Evolutionary conservation across 2,888 invertebrate genomes (phyloP), one percentile per base, ranked within the genome.

Genomic region (Macaria notata): DNA sequence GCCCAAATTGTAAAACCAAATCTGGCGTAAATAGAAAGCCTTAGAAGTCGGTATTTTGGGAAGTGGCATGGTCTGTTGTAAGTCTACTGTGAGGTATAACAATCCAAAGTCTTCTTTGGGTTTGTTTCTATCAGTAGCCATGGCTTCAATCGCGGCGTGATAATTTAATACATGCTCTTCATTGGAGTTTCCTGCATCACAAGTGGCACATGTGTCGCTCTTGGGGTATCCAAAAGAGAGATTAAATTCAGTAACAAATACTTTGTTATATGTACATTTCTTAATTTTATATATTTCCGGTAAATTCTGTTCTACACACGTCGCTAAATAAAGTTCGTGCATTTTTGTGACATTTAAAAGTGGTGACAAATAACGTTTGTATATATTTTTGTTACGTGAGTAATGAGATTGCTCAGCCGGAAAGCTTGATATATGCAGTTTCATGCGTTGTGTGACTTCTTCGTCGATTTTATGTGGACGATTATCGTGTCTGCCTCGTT

Each of bases 211-310:
- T 39, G 52, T 60, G 52, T 57, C 62, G 39, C 60, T 63, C 49
- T 48, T 47, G 8, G 46, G 46, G 46, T 46, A 46, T 46, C 66
- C 66, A 68, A 73, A 71, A 54, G 64, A 68, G 30, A 65, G 55
- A 58, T 71, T 69, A 63, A 70, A 70, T 66, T 70, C 58, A 44
- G 69, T 70, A 19, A 61, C 62, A 56, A 71, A 69, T 30, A 70
- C 47, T 59, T 66, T 66, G 58, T 61, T 55, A 50, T 69, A 65
- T 36, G 66, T 57, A 47, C 54, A 46, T 53, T 65, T 62, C 55
- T 67, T 70, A 49, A 66, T 56, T 51, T 61, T 59, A 49, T 55
- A 69, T 60, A 49, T 66, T 49, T 64, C 62, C 29, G 63, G 50
- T 54, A 67, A 54, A 45, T 66, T 59, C 42, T 59, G 54, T 31